Conservation (phyloP, 2,888 invertebrate species). For the Charanyca ferruginea region DNA sequence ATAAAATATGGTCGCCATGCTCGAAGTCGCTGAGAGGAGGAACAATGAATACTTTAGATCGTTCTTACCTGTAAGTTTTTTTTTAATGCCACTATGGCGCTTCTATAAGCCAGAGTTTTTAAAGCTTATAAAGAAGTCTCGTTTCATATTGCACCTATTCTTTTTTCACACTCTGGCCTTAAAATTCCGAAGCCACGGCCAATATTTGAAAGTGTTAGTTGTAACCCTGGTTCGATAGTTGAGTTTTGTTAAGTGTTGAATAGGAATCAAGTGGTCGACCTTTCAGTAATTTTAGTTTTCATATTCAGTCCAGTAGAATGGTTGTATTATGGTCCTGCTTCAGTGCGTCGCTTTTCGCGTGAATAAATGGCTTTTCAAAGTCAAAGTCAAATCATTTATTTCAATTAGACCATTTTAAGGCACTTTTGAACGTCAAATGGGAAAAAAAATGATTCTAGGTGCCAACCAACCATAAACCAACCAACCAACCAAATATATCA, state of each 20-base stretch:
- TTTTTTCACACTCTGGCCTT: slow-evolving; percentile 45
- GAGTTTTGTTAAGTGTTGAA: slow-evolving; percentile 25
- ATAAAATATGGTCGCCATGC: slow-evolving; percentile 79
- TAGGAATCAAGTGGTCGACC: slow-evolving; percentile 15
- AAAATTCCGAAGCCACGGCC: slow-evolving; percentile 45
- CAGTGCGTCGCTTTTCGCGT: too few relatives aligned
- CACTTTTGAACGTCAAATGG: too few relatives aligned
- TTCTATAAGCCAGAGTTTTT: not conserved
- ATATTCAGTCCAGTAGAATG: not conserved
- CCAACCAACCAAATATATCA: too few relatives aligned
- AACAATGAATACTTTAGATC: slow-evolving; percentile 85
- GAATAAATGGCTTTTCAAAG: too few relatives aligned
- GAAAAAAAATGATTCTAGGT: too few relatives aligned
- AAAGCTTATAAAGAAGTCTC: not conserved
- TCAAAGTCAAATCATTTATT: too few relatives aligned
- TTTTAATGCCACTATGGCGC: not conserved
- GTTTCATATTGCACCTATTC: slow-evolving; percentile 2
- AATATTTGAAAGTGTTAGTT: slow-evolving; percentile 48
- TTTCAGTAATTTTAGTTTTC: slow-evolving; percentile 17
- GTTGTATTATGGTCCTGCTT: too few relatives aligned
- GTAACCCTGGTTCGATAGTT: slow-evolving; percentile 30
- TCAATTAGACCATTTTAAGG: too few relatives aligned
- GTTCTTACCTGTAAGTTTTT: slow-evolving; percentile 86
- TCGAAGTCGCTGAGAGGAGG: slow-evolving; percentile 78
- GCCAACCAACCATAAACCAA: too few relatives aligned